phyloP scores from a whole-genome alignment of 2,113 vertebrate species.

The Leucosticte australis region DNA sequence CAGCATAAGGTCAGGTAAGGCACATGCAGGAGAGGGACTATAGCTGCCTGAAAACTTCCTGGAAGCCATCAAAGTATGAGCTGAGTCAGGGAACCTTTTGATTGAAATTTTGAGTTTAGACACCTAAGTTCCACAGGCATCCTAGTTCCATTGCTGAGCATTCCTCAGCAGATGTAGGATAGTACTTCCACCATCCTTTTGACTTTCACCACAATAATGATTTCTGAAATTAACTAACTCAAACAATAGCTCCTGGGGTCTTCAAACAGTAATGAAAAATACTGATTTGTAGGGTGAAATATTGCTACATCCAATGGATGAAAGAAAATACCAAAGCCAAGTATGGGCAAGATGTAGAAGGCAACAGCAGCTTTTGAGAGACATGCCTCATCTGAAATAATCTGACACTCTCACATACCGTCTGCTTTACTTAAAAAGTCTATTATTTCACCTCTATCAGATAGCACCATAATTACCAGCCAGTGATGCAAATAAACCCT shows the following conservation, averaged over 20 bases:
- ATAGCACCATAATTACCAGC: not conserved
- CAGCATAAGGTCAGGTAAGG: not conserved
- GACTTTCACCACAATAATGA: not conserved
- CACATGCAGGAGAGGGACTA: not conserved
- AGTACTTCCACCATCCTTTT: not conserved
- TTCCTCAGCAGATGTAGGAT: not conserved
- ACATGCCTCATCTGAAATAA: not conserved
- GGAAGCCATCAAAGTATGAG: not conserved
- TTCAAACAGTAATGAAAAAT: not conserved
- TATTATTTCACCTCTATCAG: not conserved
- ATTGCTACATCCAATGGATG: not conserved
- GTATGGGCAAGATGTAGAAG: not conserved
- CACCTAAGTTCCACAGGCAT: not conserved
- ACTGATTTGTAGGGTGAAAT: not conserved
- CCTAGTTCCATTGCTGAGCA: not conserved
- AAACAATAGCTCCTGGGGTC: not conserved
- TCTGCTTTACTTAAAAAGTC: not conserved
- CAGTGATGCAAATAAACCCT: not conserved
- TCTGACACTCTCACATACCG: not conserved
- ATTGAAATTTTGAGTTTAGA: not conserved
- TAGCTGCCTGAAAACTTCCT: not conserved
- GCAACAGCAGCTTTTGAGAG: not conserved
- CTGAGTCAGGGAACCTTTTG: not conserved
- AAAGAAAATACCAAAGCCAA: not conserved
- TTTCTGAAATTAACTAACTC: not conserved